Conservation (phyloP, 1,140 invertebrate genomes). For the Steinernema khuongi region DNA sequence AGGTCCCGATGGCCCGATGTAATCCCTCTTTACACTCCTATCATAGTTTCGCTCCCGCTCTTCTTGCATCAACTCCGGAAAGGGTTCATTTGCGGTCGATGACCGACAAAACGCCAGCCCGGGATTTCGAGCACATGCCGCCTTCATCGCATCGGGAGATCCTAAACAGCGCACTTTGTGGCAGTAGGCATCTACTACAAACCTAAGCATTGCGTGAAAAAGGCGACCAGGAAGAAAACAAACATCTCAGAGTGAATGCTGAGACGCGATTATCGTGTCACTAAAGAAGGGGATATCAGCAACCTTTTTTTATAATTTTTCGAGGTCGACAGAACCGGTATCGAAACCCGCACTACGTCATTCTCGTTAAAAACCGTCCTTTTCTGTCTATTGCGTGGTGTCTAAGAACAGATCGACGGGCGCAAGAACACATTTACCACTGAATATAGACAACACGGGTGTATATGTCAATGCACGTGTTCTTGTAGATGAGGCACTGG, state of each 20-base stretch:
- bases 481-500: slow-evolving; percentile 27
- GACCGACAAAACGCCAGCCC: not conserved
- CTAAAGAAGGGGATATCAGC: not conserved
- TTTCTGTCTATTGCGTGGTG: no score
- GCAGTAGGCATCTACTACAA: not conserved
- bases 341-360: not conserved
- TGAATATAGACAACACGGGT: slow-evolving; percentile 31
- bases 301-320: slow-evolving; percentile 20
- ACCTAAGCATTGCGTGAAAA: not conserved
- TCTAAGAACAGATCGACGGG: no score
- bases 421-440: no score
- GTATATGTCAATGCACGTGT: slow-evolving; percentile 30
- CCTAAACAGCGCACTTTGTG: not conserved
- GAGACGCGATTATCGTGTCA: not conserved
- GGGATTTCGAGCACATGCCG: not conserved
- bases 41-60: not conserved
- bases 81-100: not conserved
- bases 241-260: not conserved
- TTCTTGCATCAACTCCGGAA: not conserved
- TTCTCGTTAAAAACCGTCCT: slow-evolving; percentile 17
- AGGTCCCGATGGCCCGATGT: not conserved
- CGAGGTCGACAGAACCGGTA: slow-evolving; percentile 8
- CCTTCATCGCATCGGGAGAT: not conserved
- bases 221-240: slow-evolving; percentile 6
- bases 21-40: not conserved